Base-by-base conservation (phyloP, 2,888 invertebrate species). In the Erebia epiphron region DNA sequence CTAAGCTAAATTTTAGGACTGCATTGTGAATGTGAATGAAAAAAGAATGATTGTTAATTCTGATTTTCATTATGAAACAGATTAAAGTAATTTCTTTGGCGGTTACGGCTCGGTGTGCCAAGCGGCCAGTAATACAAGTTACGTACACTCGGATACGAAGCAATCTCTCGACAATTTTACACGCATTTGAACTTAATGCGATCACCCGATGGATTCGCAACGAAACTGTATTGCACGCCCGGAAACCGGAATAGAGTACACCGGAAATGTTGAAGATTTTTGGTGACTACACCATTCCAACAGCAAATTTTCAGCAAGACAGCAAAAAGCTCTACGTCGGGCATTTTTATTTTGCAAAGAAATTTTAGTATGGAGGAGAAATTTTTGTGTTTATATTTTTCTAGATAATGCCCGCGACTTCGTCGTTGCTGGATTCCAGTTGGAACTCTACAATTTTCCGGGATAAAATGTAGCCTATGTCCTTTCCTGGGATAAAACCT, bases 101-200 rank as follows among this genome's bases (percentile, higher is more conserved):
- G 1, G 43, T 78, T 81, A 79, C 80, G 58, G 8, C 26, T 63
- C 83, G 76, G 84, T 90, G 86, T 87, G 66, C 84, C 26, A 75
- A 43, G 1, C 21, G 11, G 49, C 74, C 70, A 52, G 16, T 50
- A 58, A 72, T 75, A 73, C 66, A 72, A 75, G 78, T 79, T 77
- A 82, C 78, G 79, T 78, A 75, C 80, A 80, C 80, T 64, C 64
- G 67, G 57, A 14, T 80, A 80, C 78, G 80, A 86, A 84, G 88
- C 90, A 91, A 91, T 90, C 86, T 88, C 88, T 83, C 83, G 83
- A 83, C 90, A 91, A 91, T 91, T 91, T 91, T 86, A 90, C 91
- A 90, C 90, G 88, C 87, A 86, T 87, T 88, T 88, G 86, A 83
- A 83, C 88, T 86, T 89, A 89, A 91, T 81, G 77, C 84, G 84